Conservation (phyloP, 2,797 vertebrate genomes). For the Numenius phaeopus region DNA sequence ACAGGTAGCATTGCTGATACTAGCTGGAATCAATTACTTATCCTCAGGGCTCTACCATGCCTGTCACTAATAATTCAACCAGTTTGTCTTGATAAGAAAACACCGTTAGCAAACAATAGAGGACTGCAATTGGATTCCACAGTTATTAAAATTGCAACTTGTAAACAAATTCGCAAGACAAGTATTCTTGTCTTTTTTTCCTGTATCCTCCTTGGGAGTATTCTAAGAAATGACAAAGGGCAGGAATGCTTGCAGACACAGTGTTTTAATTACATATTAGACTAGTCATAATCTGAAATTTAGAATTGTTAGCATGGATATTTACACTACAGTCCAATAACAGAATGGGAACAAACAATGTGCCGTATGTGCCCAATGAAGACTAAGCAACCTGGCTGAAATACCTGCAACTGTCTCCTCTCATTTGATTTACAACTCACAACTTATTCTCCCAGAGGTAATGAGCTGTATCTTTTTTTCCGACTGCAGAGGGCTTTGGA, state of each 20-base stretch:
- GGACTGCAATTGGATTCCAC: background rate
- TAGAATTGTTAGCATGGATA: background rate
- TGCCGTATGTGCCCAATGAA: accelerated
- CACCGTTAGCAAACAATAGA: background rate
- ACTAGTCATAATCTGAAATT: background rate
- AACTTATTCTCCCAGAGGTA: background rate
- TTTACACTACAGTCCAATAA: background rate
- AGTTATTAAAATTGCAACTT: background rate
- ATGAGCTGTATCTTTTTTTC: background rate
- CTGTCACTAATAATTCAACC: background rate
- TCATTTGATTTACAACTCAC: background rate
- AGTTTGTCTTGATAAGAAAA: constrained; percentile 15
- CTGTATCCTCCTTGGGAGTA: background rate
- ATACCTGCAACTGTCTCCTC: background rate
- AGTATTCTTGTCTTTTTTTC: background rate
- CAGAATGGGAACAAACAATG: background rate
- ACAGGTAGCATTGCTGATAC: background rate
- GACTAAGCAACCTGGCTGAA: background rate
- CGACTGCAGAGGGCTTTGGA: background rate
- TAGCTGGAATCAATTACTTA: background rate
- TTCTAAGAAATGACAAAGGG: background rate
- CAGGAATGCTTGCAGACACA: background rate
- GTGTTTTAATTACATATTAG: background rate
- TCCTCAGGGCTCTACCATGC: background rate
- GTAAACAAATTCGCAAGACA: background rate